A percentile compares a stretch with the other conserved stretches of the same genome.
phyloP scores from a whole-genome alignment of 2,888 invertebrate species.

The Tholera decimalis region DNA sequence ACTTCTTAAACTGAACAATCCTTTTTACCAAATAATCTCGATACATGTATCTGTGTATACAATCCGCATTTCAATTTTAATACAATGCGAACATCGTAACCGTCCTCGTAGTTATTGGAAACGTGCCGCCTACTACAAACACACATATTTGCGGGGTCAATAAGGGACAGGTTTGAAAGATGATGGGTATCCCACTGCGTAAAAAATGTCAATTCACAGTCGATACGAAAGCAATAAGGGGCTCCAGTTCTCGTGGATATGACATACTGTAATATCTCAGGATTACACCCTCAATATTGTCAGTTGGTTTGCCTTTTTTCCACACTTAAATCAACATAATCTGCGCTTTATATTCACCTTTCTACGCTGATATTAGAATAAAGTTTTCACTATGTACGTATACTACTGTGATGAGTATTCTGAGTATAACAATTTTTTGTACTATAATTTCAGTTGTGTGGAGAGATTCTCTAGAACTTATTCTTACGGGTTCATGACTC shows the following conservation, averaged over 20 bases:
- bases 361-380: constrained; percentile 67
- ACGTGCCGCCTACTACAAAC: constrained; percentile 66
- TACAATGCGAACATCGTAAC: constrained; percentile 50
- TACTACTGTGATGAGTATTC: constrained; percentile 42
- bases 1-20: not conserved
- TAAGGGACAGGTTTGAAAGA: constrained; percentile 62
- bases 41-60: constrained; percentile 26
- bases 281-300: constrained; percentile 88
- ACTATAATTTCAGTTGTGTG: constrained; percentile 79
- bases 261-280: constrained; percentile 86
- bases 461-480: constrained; percentile 85
- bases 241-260: constrained; percentile 73
- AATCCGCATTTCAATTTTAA: constrained; percentile 53
- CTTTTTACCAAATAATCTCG: constrained; percentile 15
- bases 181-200: constrained; percentile 59
- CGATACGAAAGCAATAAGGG: constrained; percentile 80
- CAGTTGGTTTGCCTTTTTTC: constrained; percentile 80
- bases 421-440: constrained; percentile 32
- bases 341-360: constrained; percentile 80
- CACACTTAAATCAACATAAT: constrained; percentile 83
- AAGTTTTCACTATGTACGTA: constrained; percentile 62
- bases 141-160: constrained; percentile 64
- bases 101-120: constrained; percentile 59
- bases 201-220: constrained; percentile 71
- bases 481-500: constrained; percentile 89